Evolutionary conservation across 1,140 invertebrate genomes (phyloP), one percentile per base, ranked within the genome.

Genomic region (Camponotus floridanus): DNA sequence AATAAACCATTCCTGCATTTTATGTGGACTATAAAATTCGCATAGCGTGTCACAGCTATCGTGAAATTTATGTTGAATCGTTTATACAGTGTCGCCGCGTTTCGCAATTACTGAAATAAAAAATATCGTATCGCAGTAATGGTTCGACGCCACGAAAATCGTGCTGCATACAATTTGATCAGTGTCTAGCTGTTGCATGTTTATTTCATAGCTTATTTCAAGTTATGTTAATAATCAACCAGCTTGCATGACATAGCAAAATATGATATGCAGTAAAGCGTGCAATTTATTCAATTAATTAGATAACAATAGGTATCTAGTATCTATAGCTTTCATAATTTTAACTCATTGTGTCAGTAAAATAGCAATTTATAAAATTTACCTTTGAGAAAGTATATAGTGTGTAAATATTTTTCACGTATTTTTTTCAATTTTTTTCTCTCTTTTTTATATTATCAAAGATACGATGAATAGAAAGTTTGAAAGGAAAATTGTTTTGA

Each of bases 51-150:
- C 45, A 48, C 51, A 45, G 21, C 26, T 61, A 65, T 45, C 61
- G 64, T 73, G 65, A 88, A 81, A 71, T 89, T 89, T 88, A 85
- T 79, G 87, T 81, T 79, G 65, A 76, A 86, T 71, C 76, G 67
- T 88, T 89, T 88, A 88, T 84, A 65, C 65, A 42, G 48, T 45
- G 71, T 33, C 61, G 68, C 18, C 9, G 65, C 21, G 9, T 8
- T 73, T 73, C 26, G 51, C 45, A 79, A 70, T 67, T 86, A 59
- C 33, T 31, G 68, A 86, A 86, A 88, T 57, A 55, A 78, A 65
- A 59, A 33, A 39, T 26, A 42, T 67, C 36, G 15, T 45, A 5
- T 13, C 13, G 31, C 13, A 51, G 8, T 71, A 76, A 83, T 64
- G 31, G 71, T 13, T 36, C n/a, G 8, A 55, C 57, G 26, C 11